Conservation (phyloP, 1,140 invertebrate species). For the Sinella curviseta region DNA sequence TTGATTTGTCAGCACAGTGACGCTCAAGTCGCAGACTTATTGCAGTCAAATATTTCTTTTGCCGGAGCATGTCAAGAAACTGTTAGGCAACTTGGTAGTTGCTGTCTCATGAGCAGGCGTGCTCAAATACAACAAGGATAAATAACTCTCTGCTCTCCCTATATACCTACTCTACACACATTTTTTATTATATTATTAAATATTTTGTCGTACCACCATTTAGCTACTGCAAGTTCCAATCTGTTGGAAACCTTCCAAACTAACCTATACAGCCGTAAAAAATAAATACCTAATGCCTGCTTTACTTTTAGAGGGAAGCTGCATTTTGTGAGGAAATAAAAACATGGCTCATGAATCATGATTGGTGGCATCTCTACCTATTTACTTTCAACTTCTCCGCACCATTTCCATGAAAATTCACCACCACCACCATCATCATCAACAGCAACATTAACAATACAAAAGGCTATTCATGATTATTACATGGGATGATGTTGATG, state of each 20-base stretch:
- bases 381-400: background rate
- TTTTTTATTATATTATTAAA: no score
- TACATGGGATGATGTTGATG: no score
- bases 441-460: background rate
- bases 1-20: slow-evolving; percentile 24
- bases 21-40: slow-evolving; percentile 6
- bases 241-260: background rate
- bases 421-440: background rate
- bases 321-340: no score
- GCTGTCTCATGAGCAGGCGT: background rate
- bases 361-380: slow-evolving; percentile 5
- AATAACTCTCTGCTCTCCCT: background rate
- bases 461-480: slow-evolving; percentile 1
- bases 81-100: background rate
- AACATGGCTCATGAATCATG: slow-evolving; percentile 6
- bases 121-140: background rate
- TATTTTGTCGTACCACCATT: no score
- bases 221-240: background rate
- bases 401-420: slow-evolving; percentile 17
- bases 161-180: background rate
- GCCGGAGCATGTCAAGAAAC: no score
- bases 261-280: background rate
- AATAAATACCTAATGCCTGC: background rate
- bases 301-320: no score
- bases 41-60: background rate